Evolutionary conservation across 2,113 vertebrate genomes (phyloP).

Genomic region (Phyllopteryx taeniolatus): DNA sequence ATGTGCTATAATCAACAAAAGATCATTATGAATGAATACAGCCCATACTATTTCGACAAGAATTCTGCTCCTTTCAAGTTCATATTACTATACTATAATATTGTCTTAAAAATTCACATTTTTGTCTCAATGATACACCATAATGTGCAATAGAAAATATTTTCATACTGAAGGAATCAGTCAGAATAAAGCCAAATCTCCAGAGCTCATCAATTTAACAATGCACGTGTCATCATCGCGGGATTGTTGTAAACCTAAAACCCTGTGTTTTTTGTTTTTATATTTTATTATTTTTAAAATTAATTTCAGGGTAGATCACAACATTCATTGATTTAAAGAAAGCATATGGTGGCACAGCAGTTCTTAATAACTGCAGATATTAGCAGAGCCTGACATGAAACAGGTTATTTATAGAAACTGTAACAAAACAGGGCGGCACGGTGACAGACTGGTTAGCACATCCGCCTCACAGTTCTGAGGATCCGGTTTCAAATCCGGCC

Average conservation of each 20-base stretch:
- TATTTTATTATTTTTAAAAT: background rate
- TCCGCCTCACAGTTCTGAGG: too few relatives aligned
- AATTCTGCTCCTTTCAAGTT: slow-evolving; percentile 21
- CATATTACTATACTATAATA: too few relatives aligned
- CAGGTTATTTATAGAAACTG: slow-evolving; percentile 43
- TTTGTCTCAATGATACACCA: slow-evolving; percentile 2
- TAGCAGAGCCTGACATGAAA: slow-evolving; percentile 18
- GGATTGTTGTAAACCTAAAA: background rate
- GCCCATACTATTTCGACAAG: too few relatives aligned
- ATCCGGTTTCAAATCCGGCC: too few relatives aligned
- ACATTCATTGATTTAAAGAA: slow-evolving; percentile 51
- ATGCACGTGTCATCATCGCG: slow-evolving; percentile 22
- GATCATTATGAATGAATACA: background rate
- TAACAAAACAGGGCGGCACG: slow-evolving; percentile 2
- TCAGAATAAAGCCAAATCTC: slow-evolving; percentile 34
- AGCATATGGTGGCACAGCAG: slow-evolving; percentile 60
- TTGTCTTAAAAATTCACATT: slow-evolving; percentile 6
- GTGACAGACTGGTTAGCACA: too few relatives aligned
- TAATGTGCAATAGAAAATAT: slow-evolving; percentile 12
- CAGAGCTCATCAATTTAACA: slow-evolving; percentile 6
- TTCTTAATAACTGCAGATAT: slow-evolving; percentile 46
- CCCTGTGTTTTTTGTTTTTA: background rate
- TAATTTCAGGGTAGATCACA: slow-evolving; percentile 36
- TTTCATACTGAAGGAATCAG: background rate
- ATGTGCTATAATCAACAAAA: background rate